These are phyloP conservation scores for Drosophila aldrichi DNA, from an alignment of 2,888 invertebrate genomes.

Conservation along the genomic window DNA sequence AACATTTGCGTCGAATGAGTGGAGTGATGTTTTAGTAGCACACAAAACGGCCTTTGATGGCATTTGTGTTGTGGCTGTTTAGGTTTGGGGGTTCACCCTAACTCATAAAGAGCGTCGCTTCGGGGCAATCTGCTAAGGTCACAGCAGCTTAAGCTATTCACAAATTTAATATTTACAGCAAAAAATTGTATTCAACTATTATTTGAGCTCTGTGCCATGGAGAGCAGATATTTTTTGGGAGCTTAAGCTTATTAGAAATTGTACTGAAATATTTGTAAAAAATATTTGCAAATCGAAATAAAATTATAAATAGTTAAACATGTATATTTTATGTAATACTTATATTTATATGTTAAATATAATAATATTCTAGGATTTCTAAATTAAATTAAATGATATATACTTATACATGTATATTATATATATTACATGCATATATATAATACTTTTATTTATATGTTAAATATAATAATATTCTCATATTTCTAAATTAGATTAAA, in stretches of 20 bases:
- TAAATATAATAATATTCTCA: no score
- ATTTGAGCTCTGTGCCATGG: neutral
- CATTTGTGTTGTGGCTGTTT: slow-evolving; percentile 23
- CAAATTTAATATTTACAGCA: slow-evolving; percentile 9
- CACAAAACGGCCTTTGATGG: slow-evolving; percentile 51
- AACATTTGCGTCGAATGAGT: slow-evolving; percentile 50
- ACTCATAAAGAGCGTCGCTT: slow-evolving; percentile 1
- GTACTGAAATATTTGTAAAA: neutral
- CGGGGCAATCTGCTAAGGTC: slow-evolving; percentile 10
- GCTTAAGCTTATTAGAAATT: neutral
- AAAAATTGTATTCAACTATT: neutral
- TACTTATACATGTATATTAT: no score
- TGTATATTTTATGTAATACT: no score
- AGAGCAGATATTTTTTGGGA: neutral
- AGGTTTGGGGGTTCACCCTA: neutral
- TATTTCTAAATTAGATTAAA: no score
- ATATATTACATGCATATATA: no score
- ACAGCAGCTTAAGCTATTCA: slow-evolving; percentile 7
- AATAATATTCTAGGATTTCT: no score
- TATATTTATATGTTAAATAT: no score
- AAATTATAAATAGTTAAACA: no score
- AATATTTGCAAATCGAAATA: neutral
- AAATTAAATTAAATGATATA: no score
- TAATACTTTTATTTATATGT: no score
- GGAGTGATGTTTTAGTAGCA: slow-evolving; percentile 29